Conservation (phyloP, 2,797 vertebrate species). For the Urosaurus nigricauda region DNA sequence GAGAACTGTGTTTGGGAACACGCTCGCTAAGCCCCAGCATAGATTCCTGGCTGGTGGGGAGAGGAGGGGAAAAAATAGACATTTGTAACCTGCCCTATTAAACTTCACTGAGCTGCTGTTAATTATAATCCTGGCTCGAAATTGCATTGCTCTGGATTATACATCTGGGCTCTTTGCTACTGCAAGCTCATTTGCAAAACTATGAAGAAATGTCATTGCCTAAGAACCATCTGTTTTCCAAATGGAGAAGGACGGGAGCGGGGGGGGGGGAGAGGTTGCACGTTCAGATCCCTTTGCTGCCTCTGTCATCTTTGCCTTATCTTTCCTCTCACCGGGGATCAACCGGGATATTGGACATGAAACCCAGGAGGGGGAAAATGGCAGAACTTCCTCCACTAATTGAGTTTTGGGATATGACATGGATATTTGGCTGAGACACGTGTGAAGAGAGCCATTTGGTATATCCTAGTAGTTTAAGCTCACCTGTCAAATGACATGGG, state of each 20-base stretch:
- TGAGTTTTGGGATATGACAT: no score
- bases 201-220: conserved; percentile 74
- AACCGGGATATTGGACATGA: no score
- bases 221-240: conserved; percentile 71
- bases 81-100: conserved; percentile 65
- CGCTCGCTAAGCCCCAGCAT: conserved; percentile 43
- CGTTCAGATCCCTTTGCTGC: conserved; percentile 51
- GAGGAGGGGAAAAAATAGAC: conserved; percentile 23
- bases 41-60: neutral
- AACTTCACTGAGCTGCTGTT: conserved; percentile 67
- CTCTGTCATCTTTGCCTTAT: conserved; percentile 33
- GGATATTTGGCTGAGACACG: no score
- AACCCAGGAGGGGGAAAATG: neutral
- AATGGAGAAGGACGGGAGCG: conserved; percentile 63
- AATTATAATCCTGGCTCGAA: conserved; percentile 67
- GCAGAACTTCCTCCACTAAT: no score
- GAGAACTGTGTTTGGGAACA: conserved; percentile 43
- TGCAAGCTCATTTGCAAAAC: conserved; percentile 71
- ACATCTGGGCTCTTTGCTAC: conserved; percentile 54
- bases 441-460: no score
- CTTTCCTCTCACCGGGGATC: neutral
- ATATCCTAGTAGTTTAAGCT: no score
- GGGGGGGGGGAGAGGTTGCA: conserved; percentile 56
- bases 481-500: no score
- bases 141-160: conserved; percentile 56